phyloP scores from a whole-genome alignment of 2,888 invertebrate genomes.

The Nomada ruficornis region DNA sequence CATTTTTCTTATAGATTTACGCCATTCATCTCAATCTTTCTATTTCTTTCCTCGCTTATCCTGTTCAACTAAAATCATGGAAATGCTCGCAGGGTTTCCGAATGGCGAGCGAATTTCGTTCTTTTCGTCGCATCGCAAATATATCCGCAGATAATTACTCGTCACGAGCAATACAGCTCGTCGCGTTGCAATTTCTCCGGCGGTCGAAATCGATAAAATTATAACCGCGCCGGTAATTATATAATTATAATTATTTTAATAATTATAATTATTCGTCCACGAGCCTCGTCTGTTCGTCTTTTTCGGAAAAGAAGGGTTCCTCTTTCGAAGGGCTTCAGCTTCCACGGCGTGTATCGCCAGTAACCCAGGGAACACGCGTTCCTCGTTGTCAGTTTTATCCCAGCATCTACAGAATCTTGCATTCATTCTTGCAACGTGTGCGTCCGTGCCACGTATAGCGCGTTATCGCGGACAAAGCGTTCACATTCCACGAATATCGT shows the following conservation, averaged over 20 bases:
- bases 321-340: conserved; percentile 13
- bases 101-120: neutral
- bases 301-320: conserved; percentile 5
- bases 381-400: conserved; percentile 14
- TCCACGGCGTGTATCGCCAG: conserved; percentile 4
- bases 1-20: too few species aligned
- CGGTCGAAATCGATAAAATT: conserved; percentile 39
- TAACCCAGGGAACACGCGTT: neutral
- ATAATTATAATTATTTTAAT: neutral
- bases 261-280: neutral
- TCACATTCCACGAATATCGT: conserved; percentile 10
- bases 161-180: neutral
- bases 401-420: conserved; percentile 1
- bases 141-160: conserved; percentile 15
- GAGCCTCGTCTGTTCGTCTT: conserved; percentile 3
- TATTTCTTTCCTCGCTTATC: too few species aligned
- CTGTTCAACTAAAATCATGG: too few species aligned
- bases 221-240: conserved; percentile 37
- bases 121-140: neutral
- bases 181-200: neutral
- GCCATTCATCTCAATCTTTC: too few species aligned
- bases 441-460: neutral
- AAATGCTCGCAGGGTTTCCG: too few species aligned
- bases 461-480: conserved; percentile 15
- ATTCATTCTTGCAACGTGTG: neutral